phyloP scores from a whole-genome alignment of 1,140 invertebrate genomes.

The Melitaea cinxia region DNA sequence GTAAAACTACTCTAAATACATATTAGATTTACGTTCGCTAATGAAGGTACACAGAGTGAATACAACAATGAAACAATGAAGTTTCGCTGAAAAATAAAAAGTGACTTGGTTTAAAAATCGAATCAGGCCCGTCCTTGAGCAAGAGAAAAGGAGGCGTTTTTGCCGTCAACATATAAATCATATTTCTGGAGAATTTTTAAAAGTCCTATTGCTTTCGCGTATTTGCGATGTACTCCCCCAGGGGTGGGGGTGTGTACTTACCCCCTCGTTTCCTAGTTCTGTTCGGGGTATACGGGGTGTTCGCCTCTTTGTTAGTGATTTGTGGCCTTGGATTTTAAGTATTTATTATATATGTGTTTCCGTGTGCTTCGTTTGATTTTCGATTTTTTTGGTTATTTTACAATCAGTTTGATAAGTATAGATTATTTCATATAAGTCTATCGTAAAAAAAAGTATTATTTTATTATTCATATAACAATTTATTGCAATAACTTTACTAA shows the following conservation, averaged over 20 bases:
- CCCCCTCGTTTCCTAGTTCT: slow-evolving; percentile 80
- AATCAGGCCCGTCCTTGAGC: slow-evolving; percentile 78
- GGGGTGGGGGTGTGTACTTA: slow-evolving; percentile 75
- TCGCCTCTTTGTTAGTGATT: slow-evolving; percentile 40
- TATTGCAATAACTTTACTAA: too few species aligned
- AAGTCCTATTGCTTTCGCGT: slow-evolving; percentile 82
- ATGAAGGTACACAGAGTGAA: slow-evolving; percentile 6
- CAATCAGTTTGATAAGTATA: background rate
- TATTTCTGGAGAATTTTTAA: slow-evolving; percentile 82
- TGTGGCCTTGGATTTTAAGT: slow-evolving; percentile 36
- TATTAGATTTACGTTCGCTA: too few species aligned
- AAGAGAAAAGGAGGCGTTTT: slow-evolving; percentile 65
- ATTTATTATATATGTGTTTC: background rate
- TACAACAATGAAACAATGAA: slow-evolving; percentile 39
- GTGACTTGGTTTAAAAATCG: slow-evolving; percentile 77
- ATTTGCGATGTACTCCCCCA: slow-evolving; percentile 80
- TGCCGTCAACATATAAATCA: slow-evolving; percentile 82
- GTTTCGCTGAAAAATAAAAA: slow-evolving; percentile 38
- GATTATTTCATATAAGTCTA: background rate
- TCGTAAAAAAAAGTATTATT: too few species aligned
- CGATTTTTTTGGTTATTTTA: background rate
- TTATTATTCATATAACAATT: too few species aligned
- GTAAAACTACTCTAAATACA: too few species aligned
- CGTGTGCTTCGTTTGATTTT: background rate
- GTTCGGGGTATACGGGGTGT: slow-evolving; percentile 60